Percentiles rank a stretch among this genome's conserved stretches.
These are phyloP conservation scores for Microcebus murinus DNA, from an alignment of 2,113 vertebrate genomes.

Conservation along the genomic window DNA sequence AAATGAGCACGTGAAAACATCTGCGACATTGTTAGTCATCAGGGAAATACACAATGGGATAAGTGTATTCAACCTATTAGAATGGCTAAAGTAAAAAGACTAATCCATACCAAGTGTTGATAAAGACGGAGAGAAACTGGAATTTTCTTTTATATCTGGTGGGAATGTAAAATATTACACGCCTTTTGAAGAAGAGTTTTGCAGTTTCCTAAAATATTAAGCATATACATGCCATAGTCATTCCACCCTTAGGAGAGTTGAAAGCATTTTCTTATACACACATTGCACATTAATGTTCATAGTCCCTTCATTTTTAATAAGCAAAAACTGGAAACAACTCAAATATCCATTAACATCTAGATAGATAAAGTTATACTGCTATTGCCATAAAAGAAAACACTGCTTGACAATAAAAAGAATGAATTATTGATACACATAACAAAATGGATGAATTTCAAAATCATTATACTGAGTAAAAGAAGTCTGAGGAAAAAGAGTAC, in stretches of 20 bases:
- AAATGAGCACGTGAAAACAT: background rate
- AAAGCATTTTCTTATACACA: background rate
- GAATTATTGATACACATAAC: background rate
- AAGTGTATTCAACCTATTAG: fast-evolving
- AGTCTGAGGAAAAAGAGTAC: background rate
- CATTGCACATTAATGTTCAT: background rate
- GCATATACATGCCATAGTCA: background rate
- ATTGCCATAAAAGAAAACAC: background rate
- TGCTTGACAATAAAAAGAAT: background rate
- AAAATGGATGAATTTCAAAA: background rate
- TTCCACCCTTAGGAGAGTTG: background rate
- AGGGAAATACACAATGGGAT: background rate
- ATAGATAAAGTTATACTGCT: background rate
- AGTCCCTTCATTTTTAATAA: background rate
- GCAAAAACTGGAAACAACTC: background rate
- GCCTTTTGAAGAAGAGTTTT: background rate
- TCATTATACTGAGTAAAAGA: background rate
- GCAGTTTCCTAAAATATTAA: background rate
- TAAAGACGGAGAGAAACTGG: background rate
- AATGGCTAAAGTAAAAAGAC: background rate
- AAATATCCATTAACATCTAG: background rate
- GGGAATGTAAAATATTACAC: background rate
- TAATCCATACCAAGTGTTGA: background rate
- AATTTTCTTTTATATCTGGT: background rate
- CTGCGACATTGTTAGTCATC: background rate